These are phyloP conservation scores for Ranitomeya variabilis DNA, from an alignment of 2,113 vertebrate genomes.

Conservation along the genomic window DNA sequence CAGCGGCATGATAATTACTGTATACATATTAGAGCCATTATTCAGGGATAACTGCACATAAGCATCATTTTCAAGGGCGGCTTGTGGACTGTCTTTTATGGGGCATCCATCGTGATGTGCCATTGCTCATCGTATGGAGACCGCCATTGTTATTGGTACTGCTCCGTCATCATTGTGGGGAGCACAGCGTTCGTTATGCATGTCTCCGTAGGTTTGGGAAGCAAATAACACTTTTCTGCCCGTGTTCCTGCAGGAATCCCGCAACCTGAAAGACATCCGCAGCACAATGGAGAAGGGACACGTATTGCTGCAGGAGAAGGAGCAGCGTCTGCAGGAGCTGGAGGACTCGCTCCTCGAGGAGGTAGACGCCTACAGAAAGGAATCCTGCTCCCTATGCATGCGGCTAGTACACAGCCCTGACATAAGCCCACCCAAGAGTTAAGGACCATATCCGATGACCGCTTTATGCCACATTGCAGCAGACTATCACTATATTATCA, in stretches of 20 bases:
- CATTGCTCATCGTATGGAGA: not conserved
- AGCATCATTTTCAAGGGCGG: slow-evolving; percentile 4
- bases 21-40: not conserved
- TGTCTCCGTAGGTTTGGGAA: not conserved
- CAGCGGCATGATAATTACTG: not conserved
- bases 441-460: not conserved
- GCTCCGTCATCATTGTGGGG: not conserved
- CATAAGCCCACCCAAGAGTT: not conserved
- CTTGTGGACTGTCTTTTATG: not conserved
- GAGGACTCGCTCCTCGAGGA: slow-evolving; percentile 82
- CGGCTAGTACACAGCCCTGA: not conserved
- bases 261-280: slow-evolving; percentile 77
- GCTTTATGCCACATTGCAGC: slow-evolving; percentile 5
- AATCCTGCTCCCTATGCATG: not conserved
- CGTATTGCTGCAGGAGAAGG: slow-evolving; percentile 78
- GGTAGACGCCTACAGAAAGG: slow-evolving; percentile 66
- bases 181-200: not conserved
- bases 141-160: not conserved
- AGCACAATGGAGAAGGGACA: slow-evolving; percentile 76
- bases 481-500: not conserved
- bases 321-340: slow-evolving; percentile 82
- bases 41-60: slow-evolving; percentile 1
- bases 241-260: slow-evolving; percentile 73
- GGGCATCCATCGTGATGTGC: not conserved
- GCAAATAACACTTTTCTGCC: not conserved